A percentile compares a stretch with the other conserved stretches of the same genome.
Evolutionary conservation across 2,113 vertebrate species (phyloP).

Genomic region (Ophthalmolycus amberensis): DNA sequence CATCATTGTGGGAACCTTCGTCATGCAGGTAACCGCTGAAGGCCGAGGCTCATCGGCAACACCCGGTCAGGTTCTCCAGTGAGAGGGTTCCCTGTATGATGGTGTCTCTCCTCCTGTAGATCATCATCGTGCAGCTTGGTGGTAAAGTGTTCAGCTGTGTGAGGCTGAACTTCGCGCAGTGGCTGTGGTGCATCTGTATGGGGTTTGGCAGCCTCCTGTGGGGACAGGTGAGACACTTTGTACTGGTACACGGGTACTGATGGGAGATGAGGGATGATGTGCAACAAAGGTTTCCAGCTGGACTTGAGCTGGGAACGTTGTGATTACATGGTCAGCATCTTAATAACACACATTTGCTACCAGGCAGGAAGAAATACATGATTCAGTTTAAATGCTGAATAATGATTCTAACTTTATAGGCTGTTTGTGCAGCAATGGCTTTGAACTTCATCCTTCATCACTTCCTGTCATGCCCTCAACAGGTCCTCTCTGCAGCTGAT

Average conservation of each 20-base stretch:
- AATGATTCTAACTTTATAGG: background rate
- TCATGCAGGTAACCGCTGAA: conserved; percentile 88
- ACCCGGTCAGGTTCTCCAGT: background rate
- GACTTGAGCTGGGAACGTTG: background rate
- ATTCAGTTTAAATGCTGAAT: background rate
- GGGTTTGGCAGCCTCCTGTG: conserved; percentile 95
- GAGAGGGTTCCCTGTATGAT: background rate
- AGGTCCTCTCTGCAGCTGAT: background rate
- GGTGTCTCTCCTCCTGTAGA: conserved; percentile 73
- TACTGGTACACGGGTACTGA: background rate
- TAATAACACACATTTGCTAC: background rate
- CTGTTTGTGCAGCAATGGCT: background rate
- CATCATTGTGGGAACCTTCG: conserved; percentile 92
- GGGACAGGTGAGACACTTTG: conserved; percentile 90
- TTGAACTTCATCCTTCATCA: background rate
- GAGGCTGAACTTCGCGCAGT: conserved; percentile 90
- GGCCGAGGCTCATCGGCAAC: background rate
- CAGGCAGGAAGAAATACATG: background rate
- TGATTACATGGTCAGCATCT: background rate
- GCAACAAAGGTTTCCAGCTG: background rate
- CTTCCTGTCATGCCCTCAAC: background rate
- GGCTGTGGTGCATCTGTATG: conserved; percentile 97
- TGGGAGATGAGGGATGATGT: background rate
- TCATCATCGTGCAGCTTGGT: conserved; percentile 96
- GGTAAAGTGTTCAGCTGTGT: conserved; percentile 98